phyloP scores from a whole-genome alignment of 2,797 vertebrate species.

The Varecia variegata region DNA sequence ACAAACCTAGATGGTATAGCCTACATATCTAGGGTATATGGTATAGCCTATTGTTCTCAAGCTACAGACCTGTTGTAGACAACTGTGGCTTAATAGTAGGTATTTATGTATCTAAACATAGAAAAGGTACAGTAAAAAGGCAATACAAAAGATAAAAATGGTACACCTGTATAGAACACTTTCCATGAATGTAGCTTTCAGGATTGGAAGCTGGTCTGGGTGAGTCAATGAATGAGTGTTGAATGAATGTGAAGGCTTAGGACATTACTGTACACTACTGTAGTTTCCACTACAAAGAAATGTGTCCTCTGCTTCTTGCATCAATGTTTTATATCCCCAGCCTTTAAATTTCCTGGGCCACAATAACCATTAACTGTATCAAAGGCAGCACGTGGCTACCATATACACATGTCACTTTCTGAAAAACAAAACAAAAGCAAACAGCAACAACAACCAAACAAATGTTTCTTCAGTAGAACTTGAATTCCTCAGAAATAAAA shows the following conservation, averaged over 20 bases:
- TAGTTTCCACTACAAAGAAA: neutral
- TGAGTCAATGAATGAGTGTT: no score
- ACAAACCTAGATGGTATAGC: neutral
- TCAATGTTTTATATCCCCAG: neutral
- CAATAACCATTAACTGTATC: neutral
- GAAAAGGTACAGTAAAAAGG: neutral
- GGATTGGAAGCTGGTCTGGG: no score
- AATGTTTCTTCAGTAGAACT: neutral
- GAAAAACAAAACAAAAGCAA: neutral
- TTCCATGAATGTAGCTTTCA: no score
- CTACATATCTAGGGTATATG: neutral
- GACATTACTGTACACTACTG: no score
- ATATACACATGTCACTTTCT: neutral
- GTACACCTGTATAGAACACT: neutral
- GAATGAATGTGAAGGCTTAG: no score
- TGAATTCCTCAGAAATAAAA: neutral
- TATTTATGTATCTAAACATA: no score
- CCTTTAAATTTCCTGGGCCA: neutral
- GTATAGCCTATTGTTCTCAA: neutral
- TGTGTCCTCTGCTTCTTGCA: neutral
- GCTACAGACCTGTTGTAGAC: neutral
- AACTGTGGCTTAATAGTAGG: neutral
- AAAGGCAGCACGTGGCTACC: rapidly evolving
- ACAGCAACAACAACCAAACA: neutral
- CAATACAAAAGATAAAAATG: neutral